A percentile compares a stretch with the other conserved stretches of the same genome.
Conservation (phyloP, 2,113 vertebrate species). For the Cebus imitator region DNA sequence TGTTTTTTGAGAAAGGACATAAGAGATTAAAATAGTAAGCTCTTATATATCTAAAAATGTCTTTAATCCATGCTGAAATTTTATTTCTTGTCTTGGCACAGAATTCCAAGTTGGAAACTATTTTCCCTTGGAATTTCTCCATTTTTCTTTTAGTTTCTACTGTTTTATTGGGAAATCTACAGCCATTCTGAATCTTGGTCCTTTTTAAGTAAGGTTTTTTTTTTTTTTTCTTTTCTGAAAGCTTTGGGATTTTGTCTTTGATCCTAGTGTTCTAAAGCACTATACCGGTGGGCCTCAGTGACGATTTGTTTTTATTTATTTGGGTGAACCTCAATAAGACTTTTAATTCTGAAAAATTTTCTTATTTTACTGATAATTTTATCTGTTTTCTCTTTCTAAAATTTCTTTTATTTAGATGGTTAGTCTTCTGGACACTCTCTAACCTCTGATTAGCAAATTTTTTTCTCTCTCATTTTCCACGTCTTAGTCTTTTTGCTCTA, state of each 20-base stretch:
- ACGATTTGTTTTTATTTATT: not conserved
- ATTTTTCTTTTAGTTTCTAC: not conserved
- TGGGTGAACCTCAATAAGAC: not conserved
- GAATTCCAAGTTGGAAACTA: not conserved
- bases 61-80: not conserved
- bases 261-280: not conserved
- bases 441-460: not conserved
- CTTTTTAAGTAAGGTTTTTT: not conserved
- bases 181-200: not conserved
- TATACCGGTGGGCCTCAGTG: not conserved
- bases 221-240: not conserved
- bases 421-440: not conserved
- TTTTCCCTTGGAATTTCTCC: not conserved
- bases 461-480: not conserved
- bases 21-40: not conserved
- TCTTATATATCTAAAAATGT: not conserved
- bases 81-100: not conserved
- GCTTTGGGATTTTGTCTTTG: not conserved
- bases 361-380: not conserved
- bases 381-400: not conserved
- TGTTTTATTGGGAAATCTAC: not conserved
- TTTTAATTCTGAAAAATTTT: not conserved
- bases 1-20: not conserved
- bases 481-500: not conserved
- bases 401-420: not conserved